Percentiles rank a stretch among this genome's conserved stretches.
Evolutionary conservation across 2,113 vertebrate genomes (phyloP).

Genomic region (Eolophus roseicapilla): DNA sequence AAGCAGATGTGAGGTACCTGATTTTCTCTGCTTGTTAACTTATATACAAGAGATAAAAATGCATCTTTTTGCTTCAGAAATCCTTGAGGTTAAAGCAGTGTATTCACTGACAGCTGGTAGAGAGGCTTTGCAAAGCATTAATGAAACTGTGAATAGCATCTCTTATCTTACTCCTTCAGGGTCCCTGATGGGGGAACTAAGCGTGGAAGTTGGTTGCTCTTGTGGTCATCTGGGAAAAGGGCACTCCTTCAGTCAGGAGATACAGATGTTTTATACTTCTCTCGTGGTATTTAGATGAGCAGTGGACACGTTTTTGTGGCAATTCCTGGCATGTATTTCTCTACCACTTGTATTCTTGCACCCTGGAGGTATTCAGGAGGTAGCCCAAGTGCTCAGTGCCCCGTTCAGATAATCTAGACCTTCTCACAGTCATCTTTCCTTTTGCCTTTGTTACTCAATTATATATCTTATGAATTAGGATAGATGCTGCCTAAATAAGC

Average conservation of each 20-base stretch:
- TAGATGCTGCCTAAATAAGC: no score
- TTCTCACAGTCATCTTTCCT: background rate
- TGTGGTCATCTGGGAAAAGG: background rate
- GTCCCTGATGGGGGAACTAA: background rate
- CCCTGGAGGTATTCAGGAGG: background rate
- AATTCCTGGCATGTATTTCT: background rate
- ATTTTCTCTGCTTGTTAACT: constrained; percentile 51
- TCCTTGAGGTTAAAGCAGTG: background rate
- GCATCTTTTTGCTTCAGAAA: background rate
- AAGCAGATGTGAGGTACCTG: constrained; percentile 3
- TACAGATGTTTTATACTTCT: background rate
- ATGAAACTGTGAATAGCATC: background rate
- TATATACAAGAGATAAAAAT: background rate
- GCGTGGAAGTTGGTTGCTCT: background rate
- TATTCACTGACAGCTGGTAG: background rate
- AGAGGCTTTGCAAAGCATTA: background rate
- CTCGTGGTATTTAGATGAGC: background rate
- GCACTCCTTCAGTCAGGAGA: background rate
- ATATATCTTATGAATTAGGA: background rate
- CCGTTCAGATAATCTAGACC: background rate
- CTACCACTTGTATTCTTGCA: background rate
- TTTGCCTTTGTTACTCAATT: background rate
- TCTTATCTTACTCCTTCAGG: background rate
- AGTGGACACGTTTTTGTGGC: background rate
- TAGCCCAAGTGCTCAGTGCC: background rate